Evolutionary conservation across 2,113 vertebrate genomes (phyloP).

Genomic region (Pteropus alecto): DNA sequence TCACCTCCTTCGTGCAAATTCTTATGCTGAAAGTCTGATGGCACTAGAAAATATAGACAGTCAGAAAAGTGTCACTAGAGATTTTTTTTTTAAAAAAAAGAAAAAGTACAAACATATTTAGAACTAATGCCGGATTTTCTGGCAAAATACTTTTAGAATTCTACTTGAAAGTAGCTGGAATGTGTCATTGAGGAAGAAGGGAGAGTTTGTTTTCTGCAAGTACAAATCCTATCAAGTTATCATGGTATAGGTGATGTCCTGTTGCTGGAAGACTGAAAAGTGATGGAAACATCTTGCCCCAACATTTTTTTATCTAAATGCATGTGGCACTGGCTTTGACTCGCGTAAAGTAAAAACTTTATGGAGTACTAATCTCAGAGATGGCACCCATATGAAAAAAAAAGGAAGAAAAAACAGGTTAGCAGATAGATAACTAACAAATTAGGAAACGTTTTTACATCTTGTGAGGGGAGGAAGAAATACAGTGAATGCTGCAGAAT

Average conservation of each 20-base stretch:
- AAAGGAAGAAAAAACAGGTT: not conserved
- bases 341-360: not conserved
- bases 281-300: not conserved
- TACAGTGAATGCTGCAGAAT: not conserved
- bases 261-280: not conserved
- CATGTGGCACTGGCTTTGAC: not conserved
- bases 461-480: not conserved
- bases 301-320: not conserved
- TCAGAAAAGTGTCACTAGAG: not conserved
- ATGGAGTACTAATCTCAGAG: not conserved
- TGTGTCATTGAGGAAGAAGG: not conserved
- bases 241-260: not conserved
- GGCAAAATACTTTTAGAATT: conserved; percentile 11
- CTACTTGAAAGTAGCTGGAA: not conserved
- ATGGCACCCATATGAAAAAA: not conserved
- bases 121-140: not conserved
- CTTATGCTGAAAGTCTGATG: not conserved
- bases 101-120: not conserved
- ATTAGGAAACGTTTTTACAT: not conserved
- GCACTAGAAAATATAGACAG: not conserved
- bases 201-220: not conserved
- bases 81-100: not conserved
- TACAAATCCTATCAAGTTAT: no score
- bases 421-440: not conserved
- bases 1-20: not conserved